These are phyloP conservation scores for Muraenolepis orangiensis DNA, from an alignment of 2,797 vertebrate genomes.

Conservation along the genomic window DNA sequence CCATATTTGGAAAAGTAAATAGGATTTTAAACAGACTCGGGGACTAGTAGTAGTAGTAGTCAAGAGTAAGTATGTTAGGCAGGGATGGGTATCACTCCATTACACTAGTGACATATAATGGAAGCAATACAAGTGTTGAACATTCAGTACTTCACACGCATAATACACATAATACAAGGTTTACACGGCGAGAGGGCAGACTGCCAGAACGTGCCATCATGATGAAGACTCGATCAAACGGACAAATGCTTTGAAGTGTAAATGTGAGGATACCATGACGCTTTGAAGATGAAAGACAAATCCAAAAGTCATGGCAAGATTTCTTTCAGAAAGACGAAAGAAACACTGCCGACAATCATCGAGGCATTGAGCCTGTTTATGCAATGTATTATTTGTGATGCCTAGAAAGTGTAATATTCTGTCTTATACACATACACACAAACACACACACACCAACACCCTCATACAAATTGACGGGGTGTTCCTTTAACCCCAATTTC, in stretches of 20 bases:
- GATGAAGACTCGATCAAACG: background rate
- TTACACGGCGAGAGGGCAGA: too few species aligned
- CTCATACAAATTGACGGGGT: constrained; percentile 3
- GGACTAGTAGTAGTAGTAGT: background rate
- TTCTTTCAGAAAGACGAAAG: background rate
- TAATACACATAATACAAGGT: too few species aligned
- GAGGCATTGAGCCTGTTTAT: background rate
- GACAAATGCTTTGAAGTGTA: background rate
- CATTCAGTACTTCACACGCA: too few species aligned
- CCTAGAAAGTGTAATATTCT: background rate
- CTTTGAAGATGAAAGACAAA: background rate
- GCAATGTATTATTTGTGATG: background rate
- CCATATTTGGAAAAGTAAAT: background rate
- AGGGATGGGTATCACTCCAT: too few species aligned
- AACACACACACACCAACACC: background rate
- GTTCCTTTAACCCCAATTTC: constrained; percentile 9
- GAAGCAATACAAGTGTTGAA: too few species aligned
- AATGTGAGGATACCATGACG: background rate
- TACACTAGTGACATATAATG: too few species aligned
- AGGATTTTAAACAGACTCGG: background rate
- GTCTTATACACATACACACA: background rate
- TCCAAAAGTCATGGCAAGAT: background rate
- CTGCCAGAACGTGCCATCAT: too few species aligned
- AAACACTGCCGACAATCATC: background rate
- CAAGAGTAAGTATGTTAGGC: background rate